Base-by-base conservation (phyloP, 2,113 vertebrate genomes). In the Percopsis transmontana region DNA sequence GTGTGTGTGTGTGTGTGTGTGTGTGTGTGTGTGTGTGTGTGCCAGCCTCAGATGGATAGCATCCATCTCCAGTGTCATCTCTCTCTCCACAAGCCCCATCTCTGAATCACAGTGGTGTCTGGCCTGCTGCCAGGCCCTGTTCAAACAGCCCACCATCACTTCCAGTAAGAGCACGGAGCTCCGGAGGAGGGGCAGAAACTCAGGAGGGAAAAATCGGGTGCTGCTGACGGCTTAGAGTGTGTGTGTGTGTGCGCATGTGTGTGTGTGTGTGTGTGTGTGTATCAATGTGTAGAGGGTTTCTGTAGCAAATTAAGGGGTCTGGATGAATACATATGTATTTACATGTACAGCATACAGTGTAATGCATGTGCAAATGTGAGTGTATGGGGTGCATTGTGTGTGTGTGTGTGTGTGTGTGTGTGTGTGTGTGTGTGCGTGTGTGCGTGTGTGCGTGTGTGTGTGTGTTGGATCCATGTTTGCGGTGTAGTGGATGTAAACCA, bases 151-250 rank as follows among this genome's bases (percentile, higher is more conserved):
- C 62, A 88, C 83, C 85, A 81, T 86, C 62, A 82, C 58, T 94
- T 94, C 91, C 94, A 93, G 92, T 92, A 94, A 94, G 61, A 83
- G 76, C 81, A 81, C 78, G 78, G 63, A 82, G 74, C 27, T 81
- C 86, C 78, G 21, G 38, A 41, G 27, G 15, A 23, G 39, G 19
- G 58, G 44, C 27, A 27, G 27, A 33, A 45, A 45, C 42, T 14
- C 38, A 4, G 18, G 45, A 33, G 33, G 39, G 60, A 27, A 33
- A 24, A 13, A 24, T 21, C 19, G 42, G 13, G 19, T 52, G 18
- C 9, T 52, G 50, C 9, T 23, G 50, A 21, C 16, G 20, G 19
- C 20, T 18, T 9, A 52, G 40, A 15, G 23, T 33, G 24, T 53
- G 45, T 20, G 41, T 41, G 50, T 54, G 63, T 23, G 52, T n/a